Evolutionary conservation across 1,140 invertebrate genomes (phyloP).

Genomic region (Lamellibrachia luymesi): DNA sequence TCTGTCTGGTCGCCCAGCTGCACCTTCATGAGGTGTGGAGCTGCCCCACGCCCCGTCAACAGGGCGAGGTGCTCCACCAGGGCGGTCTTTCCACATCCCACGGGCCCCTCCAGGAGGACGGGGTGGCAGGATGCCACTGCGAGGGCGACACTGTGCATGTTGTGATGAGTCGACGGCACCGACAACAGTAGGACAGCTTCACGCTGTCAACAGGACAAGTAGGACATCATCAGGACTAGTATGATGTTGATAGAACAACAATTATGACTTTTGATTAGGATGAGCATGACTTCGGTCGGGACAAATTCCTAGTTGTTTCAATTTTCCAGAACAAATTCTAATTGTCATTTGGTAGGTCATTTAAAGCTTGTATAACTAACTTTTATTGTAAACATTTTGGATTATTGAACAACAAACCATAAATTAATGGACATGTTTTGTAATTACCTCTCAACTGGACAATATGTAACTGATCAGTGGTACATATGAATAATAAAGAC

Average conservation of each 20-base stretch:
- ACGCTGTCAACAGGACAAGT: background rate
- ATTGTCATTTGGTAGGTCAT: too few relatives aligned
- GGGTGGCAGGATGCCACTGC: slow-evolving; percentile 58
- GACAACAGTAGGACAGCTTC: slow-evolving; percentile 34
- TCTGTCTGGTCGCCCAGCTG: slow-evolving; percentile 98
- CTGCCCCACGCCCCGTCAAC: slow-evolving; percentile 67
- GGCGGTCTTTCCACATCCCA: slow-evolving; percentile 92
- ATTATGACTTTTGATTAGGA: background rate
- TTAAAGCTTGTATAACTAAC: too few relatives aligned
- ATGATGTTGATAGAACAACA: slow-evolving; percentile 7
- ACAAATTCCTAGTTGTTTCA: background rate
- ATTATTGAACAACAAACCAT: too few relatives aligned
- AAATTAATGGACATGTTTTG: too few relatives aligned
- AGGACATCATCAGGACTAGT: slow-evolving; percentile 15
- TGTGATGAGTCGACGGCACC: slow-evolving; percentile 46
- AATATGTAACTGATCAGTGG: too few relatives aligned
- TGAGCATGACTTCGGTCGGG: background rate
- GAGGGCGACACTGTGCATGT: slow-evolving; percentile 48
- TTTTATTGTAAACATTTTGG: too few relatives aligned
- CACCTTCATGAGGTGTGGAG: slow-evolving; percentile 69
- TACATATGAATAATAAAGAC: too few relatives aligned
- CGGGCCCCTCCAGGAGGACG: slow-evolving; percentile 82
- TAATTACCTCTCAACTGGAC: too few relatives aligned
- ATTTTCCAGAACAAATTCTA: too few relatives aligned
- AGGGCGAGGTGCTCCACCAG: slow-evolving; percentile 84